phyloP scores from a whole-genome alignment of 2,797 vertebrate genomes.

The Tiaroga cobitis region DNA sequence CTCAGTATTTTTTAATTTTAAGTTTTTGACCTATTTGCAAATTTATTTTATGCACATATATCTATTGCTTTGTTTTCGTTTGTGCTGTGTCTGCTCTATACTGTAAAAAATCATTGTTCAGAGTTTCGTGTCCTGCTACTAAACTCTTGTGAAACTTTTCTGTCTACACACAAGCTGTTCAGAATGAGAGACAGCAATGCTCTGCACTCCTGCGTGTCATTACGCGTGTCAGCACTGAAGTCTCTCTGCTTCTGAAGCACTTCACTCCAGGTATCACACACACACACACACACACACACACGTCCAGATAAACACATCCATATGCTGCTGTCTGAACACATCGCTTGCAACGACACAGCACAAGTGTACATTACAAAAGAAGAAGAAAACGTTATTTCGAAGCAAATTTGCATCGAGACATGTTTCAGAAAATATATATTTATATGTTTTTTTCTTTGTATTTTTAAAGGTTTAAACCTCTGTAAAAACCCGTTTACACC shows the following conservation, averaged over 20 bases:
- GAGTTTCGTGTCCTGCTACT: neutral
- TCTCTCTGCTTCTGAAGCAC: neutral
- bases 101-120: too few relatives aligned
- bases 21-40: neutral
- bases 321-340: constrained; percentile 31
- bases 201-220: neutral
- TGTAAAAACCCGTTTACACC: neutral
- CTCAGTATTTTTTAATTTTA: neutral
- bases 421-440: neutral
- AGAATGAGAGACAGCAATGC: neutral
- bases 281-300: neutral
- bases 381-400: neutral
- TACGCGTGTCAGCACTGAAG: neutral
- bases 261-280: neutral
- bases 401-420: neutral
- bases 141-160: neutral
- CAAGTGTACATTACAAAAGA: neutral
- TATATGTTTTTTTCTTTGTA: neutral
- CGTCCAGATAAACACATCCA: neutral
- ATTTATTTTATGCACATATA: neutral
- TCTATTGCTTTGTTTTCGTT: neutral
- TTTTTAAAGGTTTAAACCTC: neutral
- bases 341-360: constrained; percentile 6
- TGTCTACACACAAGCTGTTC: neutral
- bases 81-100: neutral